phyloP scores from a whole-genome alignment of 2,888 invertebrate genomes.

The Diaprepes abbreviatus region DNA sequence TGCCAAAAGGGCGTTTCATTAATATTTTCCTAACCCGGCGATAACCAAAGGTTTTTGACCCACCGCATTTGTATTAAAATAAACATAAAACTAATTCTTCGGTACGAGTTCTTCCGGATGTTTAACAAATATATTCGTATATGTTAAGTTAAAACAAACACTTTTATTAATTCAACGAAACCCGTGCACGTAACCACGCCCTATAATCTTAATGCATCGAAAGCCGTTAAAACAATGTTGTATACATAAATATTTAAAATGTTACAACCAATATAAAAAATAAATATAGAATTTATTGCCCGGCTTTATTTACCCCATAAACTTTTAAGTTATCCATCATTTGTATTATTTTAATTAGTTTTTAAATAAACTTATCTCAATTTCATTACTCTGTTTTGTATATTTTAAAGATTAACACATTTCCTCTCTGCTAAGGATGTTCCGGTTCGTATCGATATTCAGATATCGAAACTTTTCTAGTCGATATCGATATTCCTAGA shows the following conservation, averaged over 20 bases:
- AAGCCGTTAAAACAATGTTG: constrained; percentile 43
- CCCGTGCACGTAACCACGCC: constrained; percentile 27
- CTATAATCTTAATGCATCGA: constrained; percentile 31
- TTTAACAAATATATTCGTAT: constrained; percentile 20
- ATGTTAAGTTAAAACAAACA: constrained; percentile 20
- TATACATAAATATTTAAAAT: constrained; percentile 47
- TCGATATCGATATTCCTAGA: too few relatives aligned
- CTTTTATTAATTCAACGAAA: constrained; percentile 28
- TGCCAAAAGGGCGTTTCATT: too few relatives aligned
- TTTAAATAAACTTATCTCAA: constrained; percentile 52
- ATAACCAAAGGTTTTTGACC: not conserved
- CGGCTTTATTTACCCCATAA: constrained; percentile 48
- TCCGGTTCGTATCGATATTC: not conserved
- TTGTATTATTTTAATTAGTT: constrained; percentile 53
- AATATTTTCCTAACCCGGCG: too few relatives aligned
- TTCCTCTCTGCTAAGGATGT: constrained; percentile 37
- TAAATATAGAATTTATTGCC: constrained; percentile 50
- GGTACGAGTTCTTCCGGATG: constrained; percentile 11
- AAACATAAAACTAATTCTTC: not conserved
- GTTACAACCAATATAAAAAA: constrained; percentile 48
- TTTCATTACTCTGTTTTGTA: constrained; percentile 50
- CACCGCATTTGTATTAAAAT: not conserved
- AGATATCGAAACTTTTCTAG: constrained; percentile 5
- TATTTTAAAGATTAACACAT: constrained; percentile 52
- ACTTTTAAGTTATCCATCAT: constrained; percentile 47